A percentile compares a stretch with the other conserved stretches of the same genome.
These are phyloP conservation scores for Amphiprion percula DNA, from an alignment of 2,113 vertebrate genomes.

Conservation along the genomic window DNA sequence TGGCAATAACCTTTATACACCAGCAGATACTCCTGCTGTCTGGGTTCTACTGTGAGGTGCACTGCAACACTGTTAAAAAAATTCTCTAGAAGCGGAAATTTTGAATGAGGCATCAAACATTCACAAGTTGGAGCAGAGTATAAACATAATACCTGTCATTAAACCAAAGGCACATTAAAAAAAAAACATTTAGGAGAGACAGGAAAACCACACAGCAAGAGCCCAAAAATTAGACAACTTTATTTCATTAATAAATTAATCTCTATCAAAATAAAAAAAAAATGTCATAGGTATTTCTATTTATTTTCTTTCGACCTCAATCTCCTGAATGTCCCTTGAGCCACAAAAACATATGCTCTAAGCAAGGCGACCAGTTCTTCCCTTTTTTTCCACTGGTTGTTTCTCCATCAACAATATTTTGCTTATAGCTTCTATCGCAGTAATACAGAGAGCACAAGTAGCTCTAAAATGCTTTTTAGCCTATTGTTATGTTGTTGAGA, in stretches of 20 bases:
- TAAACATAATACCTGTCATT: not conserved
- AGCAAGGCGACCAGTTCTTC: not conserved
- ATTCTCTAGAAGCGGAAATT: not conserved
- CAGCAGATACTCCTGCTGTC: conserved; percentile 18
- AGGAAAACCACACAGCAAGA: not conserved
- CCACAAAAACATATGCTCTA: not conserved
- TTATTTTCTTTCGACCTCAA: not conserved
- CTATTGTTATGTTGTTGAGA: not conserved
- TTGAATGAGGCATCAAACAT: not conserved
- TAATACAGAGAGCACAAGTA: not conserved
- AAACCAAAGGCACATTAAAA: not conserved
- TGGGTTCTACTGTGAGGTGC: not conserved
- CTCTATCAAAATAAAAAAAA: too few relatives aligned
- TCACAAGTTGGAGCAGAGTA: not conserved
- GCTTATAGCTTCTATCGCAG: not conserved
- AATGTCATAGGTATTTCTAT: not conserved
- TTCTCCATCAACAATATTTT: conserved; percentile 3
- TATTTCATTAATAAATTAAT: too few relatives aligned
- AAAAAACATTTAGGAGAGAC: not conserved
- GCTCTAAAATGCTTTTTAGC: not conserved
- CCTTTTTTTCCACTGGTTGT: not conserved
- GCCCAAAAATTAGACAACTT: not conserved
- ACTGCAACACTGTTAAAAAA: not conserved
- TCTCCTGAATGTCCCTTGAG: not conserved
- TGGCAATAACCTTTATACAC: conserved; percentile 11